Evolutionary conservation across 2,113 vertebrate species (phyloP), one percentile per base, ranked within the genome.

Genomic region (Henicopernis longicauda): DNA sequence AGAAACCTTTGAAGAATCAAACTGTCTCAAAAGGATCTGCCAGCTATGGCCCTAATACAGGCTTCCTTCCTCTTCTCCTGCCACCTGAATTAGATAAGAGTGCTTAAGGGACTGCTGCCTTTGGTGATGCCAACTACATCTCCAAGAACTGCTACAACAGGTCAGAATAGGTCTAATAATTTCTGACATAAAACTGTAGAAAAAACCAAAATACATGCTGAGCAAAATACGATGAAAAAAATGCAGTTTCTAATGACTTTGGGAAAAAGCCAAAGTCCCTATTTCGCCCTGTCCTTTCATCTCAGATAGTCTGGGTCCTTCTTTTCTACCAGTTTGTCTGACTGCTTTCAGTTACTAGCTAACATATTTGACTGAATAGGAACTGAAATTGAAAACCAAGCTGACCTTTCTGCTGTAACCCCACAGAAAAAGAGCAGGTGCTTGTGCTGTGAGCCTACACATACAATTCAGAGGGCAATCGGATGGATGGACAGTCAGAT

Each of bases 361-460:
- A n/a, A 34, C 2, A 0, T 6, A 14, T 5, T 21, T 10, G 21
- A 4, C 31, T 34, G 47, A 21, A 10, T 1, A 36, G 67, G 23
- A 58, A n/a, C 65, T 79, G 79, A 47, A 45, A 19, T 2, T 10
- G 26, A 34, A 80, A 63, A 8, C 36, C 42, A 49, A 36, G 16
- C 22, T 59, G 29, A 18, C 13, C 50, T 42, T 79, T 55, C 74
- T 93, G 23, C 9, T 50, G 16, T 7, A 40, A 78, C 6, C 40
- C 32, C 44, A 12, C 15, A 74, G 27, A 13, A 82, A 34, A 76
- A 7, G 21, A 12, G 1, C 34, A 52, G 26, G 6, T 20, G 20
- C 36, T 73, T 0, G 0, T 34, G 65, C 79, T 55, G 6, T 19
- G 44, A 87, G 21, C 49, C 36, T 27, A 3, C 45, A 15, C 38